Evolutionary conservation across 2,797 vertebrate species (phyloP).

Genomic region (Agapornis canus): DNA sequence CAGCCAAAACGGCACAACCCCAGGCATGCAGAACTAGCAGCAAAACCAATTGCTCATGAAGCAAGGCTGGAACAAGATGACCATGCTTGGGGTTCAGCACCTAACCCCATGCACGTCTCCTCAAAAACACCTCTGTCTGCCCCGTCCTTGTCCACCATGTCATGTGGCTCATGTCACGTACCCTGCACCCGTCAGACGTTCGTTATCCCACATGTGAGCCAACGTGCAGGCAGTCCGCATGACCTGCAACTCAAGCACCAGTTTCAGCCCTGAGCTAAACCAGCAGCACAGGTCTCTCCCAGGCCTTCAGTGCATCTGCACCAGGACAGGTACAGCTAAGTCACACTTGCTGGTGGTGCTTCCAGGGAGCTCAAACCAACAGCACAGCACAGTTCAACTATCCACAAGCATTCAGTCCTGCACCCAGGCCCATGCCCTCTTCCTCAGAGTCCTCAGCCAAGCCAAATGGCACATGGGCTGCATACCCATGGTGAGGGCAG

Average conservation of each 20-base stretch:
- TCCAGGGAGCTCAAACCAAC: not conserved
- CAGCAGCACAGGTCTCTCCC: accelerated
- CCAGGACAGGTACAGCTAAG: not conserved
- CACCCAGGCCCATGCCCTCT: accelerated
- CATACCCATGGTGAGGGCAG: not conserved
- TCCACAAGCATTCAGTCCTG: not conserved
- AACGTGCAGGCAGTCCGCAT: accelerated
- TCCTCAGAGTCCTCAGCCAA: not conserved
- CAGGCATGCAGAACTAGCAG: accelerated
- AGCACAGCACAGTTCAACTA: accelerated
- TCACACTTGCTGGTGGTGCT: accelerated
- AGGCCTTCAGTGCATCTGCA: not conserved
- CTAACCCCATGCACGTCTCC: accelerated
- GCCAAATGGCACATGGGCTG: accelerated
- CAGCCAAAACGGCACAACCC: not conserved
- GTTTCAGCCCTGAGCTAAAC: not conserved
- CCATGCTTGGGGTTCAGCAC: not conserved
- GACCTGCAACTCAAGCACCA: accelerated
- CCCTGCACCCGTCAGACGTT: accelerated
- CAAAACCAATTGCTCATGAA: not conserved
- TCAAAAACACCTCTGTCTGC: not conserved
- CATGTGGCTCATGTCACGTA: accelerated
- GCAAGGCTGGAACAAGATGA: not conserved
- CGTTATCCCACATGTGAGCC: accelerated
- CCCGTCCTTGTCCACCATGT: not conserved